Conservation (phyloP, 2,113 vertebrate species). For the Hassar affinis region DNA sequence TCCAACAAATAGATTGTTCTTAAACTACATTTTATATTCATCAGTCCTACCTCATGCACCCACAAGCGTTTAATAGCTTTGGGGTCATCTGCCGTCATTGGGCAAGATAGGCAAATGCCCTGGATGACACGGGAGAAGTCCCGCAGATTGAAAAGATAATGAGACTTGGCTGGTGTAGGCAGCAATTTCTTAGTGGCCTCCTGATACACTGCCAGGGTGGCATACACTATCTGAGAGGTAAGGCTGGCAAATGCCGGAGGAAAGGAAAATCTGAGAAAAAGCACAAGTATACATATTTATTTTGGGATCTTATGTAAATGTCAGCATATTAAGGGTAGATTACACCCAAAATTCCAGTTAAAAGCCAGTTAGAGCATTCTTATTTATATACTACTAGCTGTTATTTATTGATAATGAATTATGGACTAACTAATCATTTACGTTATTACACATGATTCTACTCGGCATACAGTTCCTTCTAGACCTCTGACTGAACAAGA, state of each 20-base stretch:
- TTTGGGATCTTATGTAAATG: not conserved
- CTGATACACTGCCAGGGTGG: conserved; percentile 81
- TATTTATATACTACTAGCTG: not conserved
- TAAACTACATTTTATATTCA: not conserved
- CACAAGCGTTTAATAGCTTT: conserved; percentile 83
- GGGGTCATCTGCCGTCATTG: conserved; percentile 77
- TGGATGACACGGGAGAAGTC: conserved; percentile 90
- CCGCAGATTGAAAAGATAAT: conserved; percentile 89
- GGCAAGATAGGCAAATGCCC: conserved; percentile 84
- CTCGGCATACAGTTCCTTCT: not conserved
- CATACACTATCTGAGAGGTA: conserved; percentile 77
- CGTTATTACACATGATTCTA: not conserved
- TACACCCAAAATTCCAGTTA: not conserved
- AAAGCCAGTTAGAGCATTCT: not conserved
- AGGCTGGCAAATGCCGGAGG: conserved; percentile 73
- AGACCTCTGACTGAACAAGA: not conserved
- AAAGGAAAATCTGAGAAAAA: conserved; percentile 77
- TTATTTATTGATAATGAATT: not conserved
- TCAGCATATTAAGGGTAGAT: not conserved
- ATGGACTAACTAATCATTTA: not conserved
- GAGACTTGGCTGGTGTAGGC: conserved; percentile 87
- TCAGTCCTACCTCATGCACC: conserved; percentile 84
- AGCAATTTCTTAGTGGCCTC: conserved; percentile 86
- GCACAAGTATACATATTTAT: conserved; percentile 17
- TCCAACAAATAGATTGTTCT: not conserved